Percentiles rank a stretch among this genome's conserved stretches.
phyloP scores from a whole-genome alignment of 2,113 vertebrate species.

The Morone chrysops region DNA sequence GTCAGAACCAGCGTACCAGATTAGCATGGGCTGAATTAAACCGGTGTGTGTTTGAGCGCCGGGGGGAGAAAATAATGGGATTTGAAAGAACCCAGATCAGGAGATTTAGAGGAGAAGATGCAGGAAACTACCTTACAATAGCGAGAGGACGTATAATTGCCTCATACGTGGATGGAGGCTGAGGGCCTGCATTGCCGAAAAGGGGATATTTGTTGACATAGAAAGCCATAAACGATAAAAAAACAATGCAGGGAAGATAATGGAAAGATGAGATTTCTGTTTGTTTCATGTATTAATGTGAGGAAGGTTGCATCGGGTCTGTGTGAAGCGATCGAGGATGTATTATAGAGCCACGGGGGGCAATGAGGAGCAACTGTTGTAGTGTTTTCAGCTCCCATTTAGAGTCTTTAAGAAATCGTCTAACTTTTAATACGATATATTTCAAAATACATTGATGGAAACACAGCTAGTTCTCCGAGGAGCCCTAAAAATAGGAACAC shows the following conservation, averaged over 20 bases:
- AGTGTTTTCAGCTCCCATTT: too few species aligned
- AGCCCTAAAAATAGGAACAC: neutral
- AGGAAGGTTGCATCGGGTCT: too few species aligned
- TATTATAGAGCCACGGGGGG: too few species aligned
- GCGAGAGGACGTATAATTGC: neutral
- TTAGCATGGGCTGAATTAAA: conserved; percentile 35
- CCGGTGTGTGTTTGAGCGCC: conserved; percentile 30
- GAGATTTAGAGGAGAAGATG: conserved; percentile 36
- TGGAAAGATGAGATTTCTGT: too few species aligned
- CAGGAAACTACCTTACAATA: neutral
- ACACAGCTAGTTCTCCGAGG: neutral
- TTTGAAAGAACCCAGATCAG: conserved; percentile 40
- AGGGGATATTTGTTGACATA: neutral
- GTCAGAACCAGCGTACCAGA: conserved; percentile 34
- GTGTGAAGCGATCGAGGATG: too few species aligned
- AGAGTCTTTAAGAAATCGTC: too few species aligned
- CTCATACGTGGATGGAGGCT: neutral
- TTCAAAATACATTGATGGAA: too few species aligned
- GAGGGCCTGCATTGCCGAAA: neutral
- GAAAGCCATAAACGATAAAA: too few species aligned
- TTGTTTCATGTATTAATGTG: too few species aligned
- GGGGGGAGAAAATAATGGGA: conserved; percentile 55
- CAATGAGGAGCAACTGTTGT: too few species aligned
- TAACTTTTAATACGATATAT: too few species aligned
- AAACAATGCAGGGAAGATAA: too few species aligned